Percentiles rank a stretch among this genome's conserved stretches.
Conservation (phyloP, 2,797 vertebrate species). For the Rhinatrema bivittatum region DNA sequence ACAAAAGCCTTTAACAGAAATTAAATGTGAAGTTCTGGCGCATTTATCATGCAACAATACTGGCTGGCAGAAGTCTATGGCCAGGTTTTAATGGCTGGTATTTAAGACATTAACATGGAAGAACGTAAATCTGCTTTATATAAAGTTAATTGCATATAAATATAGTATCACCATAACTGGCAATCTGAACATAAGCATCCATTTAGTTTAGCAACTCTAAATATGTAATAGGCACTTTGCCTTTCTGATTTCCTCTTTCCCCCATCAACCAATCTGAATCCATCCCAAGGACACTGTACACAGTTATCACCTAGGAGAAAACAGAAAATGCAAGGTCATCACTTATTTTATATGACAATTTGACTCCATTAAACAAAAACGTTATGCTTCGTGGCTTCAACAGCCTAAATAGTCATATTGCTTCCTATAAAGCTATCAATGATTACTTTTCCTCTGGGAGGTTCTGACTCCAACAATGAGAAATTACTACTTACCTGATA, state of each 20-base stretch:
- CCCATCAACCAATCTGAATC: conserved; percentile 98
- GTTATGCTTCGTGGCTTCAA: too few relatives aligned
- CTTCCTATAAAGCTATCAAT: too few relatives aligned
- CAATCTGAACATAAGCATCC: conserved; percentile 46
- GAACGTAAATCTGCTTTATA: conserved; percentile 61
- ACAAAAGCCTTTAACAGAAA: conserved; percentile 62
- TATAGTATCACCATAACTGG: conserved; percentile 45
- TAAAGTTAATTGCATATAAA: conserved; percentile 69
- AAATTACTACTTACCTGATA: too few relatives aligned
- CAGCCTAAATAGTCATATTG: too few relatives aligned
- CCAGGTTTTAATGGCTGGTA: conserved; percentile 45
- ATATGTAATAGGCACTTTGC: conserved; percentile 97
- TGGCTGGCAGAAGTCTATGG: conserved; percentile 39
- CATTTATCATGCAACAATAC: conserved; percentile 58
- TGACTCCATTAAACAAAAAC: too few relatives aligned
- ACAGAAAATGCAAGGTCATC: conserved; percentile 12
- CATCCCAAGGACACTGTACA: conserved; percentile 88
- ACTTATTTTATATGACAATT: too few relatives aligned
- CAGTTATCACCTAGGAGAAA: conserved; percentile 81
- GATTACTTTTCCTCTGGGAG: too few relatives aligned
- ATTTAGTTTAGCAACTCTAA: conserved; percentile 92
- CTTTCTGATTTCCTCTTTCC: conserved; percentile 90
- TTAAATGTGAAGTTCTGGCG: conserved; percentile 48
- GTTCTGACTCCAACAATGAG: too few relatives aligned
- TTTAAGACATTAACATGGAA: conserved; percentile 59